Evolutionary conservation across 2,797 vertebrate species (phyloP).

Genomic region (Astyanax mexicanus): DNA sequence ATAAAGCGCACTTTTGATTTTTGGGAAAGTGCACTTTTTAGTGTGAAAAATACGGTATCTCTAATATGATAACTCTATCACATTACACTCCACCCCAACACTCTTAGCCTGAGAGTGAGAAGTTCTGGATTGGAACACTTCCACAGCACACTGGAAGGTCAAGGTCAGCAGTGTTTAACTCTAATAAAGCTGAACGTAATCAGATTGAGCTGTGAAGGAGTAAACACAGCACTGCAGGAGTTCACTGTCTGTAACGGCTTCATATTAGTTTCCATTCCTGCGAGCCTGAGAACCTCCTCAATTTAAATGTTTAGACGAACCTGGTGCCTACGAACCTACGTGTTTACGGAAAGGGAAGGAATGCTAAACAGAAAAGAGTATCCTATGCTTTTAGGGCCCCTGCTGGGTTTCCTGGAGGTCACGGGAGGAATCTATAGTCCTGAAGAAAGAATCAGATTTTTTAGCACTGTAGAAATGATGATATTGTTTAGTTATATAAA

Average conservation of each 20-base stretch:
- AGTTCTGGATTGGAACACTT: not conserved
- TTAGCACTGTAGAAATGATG: not conserved
- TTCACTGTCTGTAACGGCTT: conserved; percentile 5
- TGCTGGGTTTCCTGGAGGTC: not conserved
- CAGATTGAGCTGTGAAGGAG: conserved; percentile 1
- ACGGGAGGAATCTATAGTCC: not conserved
- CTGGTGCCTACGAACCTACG: not conserved
- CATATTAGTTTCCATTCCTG: conserved; percentile 25
- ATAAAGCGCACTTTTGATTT: too few relatives aligned
- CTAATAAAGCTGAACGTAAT: conserved; percentile 16
- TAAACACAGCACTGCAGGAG: conserved; percentile 22
- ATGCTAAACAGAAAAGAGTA: conserved; percentile 21
- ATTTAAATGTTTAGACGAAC: conserved; percentile 29
- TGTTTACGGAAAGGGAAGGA: conserved; percentile 26
- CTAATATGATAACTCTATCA: not conserved
- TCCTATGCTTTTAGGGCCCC: conserved; percentile 4
- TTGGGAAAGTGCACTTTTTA: too few relatives aligned
- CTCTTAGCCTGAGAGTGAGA: not conserved
- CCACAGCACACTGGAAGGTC: not conserved
- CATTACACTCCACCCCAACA: not conserved
- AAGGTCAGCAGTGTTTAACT: conserved; percentile 12
- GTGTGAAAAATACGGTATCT: too few relatives aligned
- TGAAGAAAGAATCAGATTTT: not conserved
- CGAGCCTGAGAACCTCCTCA: conserved; percentile 11
- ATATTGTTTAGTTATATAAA: too few relatives aligned